Percentiles rank a stretch among this genome's conserved stretches.
Conservation (phyloP, 2,888 invertebrate genomes). For the Alsophila aescularia region DNA sequence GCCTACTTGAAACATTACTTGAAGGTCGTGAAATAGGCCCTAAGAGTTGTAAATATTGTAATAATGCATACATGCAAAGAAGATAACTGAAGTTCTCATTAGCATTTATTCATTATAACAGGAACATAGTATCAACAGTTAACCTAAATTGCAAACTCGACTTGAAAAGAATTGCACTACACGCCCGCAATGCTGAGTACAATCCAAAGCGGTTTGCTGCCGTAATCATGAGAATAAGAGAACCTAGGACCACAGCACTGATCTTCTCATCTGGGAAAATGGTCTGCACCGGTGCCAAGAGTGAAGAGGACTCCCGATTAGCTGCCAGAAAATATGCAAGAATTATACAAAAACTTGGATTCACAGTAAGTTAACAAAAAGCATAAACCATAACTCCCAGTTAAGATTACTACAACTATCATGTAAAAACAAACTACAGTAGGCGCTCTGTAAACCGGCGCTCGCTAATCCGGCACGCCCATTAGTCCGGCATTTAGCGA, state of each 20-base stretch:
- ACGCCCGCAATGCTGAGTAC: conserved; percentile 99
- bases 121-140: conserved; percentile 99
- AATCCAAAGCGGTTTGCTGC: conserved; percentile 99
- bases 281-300: conserved; percentile 93
- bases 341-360: conserved; percentile 93
- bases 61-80: too few relatives aligned
- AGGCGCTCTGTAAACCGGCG: too few relatives aligned
- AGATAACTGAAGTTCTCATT: too few relatives aligned
- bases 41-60: too few relatives aligned
- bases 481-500: too few relatives aligned
- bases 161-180: conserved; percentile 97
- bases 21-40: too few relatives aligned
- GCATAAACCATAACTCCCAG: too few relatives aligned
- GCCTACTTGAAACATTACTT: too few relatives aligned
- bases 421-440: too few relatives aligned
- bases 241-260: conserved; percentile 92
- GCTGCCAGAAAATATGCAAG: conserved; percentile 93
- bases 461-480: too few relatives aligned
- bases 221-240: conserved; percentile 97
- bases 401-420: too few relatives aligned
- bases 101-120: conserved; percentile 68
- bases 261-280: conserved; percentile 93
- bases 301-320: conserved; percentile 90
- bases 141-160: conserved; percentile 98
- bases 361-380: conserved; percentile 84